A percentile compares a stretch with the other conserved stretches of the same genome.
Conservation (phyloP, 2,797 vertebrate species). For the Tolypeutes matacus region DNA sequence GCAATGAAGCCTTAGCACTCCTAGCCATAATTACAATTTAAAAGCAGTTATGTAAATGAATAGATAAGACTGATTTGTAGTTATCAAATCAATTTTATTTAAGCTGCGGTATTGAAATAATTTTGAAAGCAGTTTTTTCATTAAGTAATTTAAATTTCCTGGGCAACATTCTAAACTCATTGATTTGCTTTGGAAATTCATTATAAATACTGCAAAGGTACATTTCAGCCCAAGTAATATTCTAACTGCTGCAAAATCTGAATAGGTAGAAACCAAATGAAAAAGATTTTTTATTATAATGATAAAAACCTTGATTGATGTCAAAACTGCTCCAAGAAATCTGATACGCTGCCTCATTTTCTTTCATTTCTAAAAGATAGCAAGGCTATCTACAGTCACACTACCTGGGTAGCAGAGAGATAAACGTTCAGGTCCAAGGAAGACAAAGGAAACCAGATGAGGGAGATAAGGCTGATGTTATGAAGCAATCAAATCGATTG, state of each 20-base stretch:
- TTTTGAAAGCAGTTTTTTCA: constrained; percentile 50
- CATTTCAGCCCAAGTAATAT: neutral
- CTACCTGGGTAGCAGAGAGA: neutral
- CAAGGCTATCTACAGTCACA: neutral
- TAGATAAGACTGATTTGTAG: constrained; percentile 43
- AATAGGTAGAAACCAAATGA: constrained; percentile 4
- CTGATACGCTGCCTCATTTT: neutral
- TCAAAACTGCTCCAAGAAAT: constrained; percentile 1
- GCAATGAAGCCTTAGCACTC: neutral
- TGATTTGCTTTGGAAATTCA: constrained; percentile 44
- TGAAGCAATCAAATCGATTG: constrained; percentile 27
- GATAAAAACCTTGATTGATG: neutral
- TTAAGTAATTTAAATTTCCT: constrained; percentile 58
- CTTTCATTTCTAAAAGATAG: constrained; percentile 31
- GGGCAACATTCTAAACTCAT: neutral
- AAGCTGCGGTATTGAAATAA: constrained; percentile 30
- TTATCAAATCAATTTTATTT: constrained; percentile 12
- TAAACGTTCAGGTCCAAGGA: neutral
- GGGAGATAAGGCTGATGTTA: neutral
- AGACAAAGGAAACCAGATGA: neutral
- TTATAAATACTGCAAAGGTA: neutral
- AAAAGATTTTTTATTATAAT: neutral
- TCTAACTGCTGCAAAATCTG: constrained; percentile 38
- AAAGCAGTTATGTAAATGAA: neutral
- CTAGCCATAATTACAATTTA: neutral